Base-by-base conservation (phyloP, 2,888 invertebrate species). In the Sylvicola fuscatus region DNA sequence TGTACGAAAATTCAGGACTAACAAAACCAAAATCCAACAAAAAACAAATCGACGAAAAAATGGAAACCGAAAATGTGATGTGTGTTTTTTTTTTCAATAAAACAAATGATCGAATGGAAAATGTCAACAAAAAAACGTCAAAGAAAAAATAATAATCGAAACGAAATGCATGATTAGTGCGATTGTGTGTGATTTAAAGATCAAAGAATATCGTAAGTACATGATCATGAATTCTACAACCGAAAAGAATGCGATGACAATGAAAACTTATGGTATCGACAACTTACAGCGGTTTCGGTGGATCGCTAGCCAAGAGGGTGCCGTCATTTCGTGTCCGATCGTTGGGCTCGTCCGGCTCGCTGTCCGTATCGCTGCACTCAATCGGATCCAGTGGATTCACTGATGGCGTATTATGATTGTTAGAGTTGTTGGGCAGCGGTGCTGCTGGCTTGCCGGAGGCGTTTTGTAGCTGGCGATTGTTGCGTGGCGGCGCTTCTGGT, bases 241-340 rank as follows among this genome's bases (percentile, higher is more conserved):
- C 32, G 10, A 37, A 37, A 37, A 40, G 36, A 38, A 37, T 32
- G 35, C 21, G 8, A 8, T 21, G 8, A 21, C 21, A 8, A 21
- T 8, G 21, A 8, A 21, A 21, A 21, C 21, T 21, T 21, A 21
- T 21, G 8, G 17, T 30, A 36, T n/a, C 26, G 34, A 27, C 33
- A 47, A 75, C 83, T 80, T 64, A 86, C 90, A 95, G 77, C 48
- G 93, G 93, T 59, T 92, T 84, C 14, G 93, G 90, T 37, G 93
- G 92, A 64, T 95, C 93, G 50, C 92, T 92, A 41, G 93, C 93
- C 37, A 92, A 68, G 37, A 95, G 66, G 2, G 95, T 93, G 42
- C 93, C 95, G 60, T 95, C 93, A 50, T 89, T 87, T 45, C 86
- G 68, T 39, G 72, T 74, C 45, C 77, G 66, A 38, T 82, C 80